Base-by-base conservation (phyloP, 37 sponge, comb jelly and placozoan species). In the Cliona cf. orientalis region DNA sequence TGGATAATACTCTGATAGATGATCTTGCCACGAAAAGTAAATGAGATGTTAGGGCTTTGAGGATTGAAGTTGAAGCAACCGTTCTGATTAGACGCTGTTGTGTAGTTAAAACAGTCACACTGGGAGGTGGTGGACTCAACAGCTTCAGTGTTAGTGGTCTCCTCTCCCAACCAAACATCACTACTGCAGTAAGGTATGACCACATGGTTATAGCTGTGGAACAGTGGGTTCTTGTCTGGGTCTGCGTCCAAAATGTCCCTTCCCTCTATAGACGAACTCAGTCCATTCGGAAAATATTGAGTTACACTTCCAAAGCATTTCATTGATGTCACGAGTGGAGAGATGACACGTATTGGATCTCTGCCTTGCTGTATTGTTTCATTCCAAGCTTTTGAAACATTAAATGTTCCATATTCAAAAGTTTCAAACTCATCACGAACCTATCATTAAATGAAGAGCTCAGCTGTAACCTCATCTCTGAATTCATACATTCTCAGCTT, bases 111-210 rank as follows among this genome's bases (percentile, higher is more conserved):
- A 35, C 85, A 85, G 14, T 57, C 61, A 2, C 57, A 9, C 17
- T 53, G 26, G 2, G 23, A n/a, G 5, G 36, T 2, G 11, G 59
- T 25, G 17, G 25, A 0, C 58, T 4, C 59, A 17, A 69, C 22
- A 7, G 33, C 66, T 41, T 57, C 41, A 23, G 26, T 5, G 0
- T 19, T 34, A 2, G n/a, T n/a, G n/a, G n/a, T n/a, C n/a, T 78
- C 67, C 19, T 53, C 58, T 19, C 71, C 84, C 43, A 81, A 3
- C 91, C 91, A 94, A 44, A 86, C 0, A 53, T 94, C 94, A 41
- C 84, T 83, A 58, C 86, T 87, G 84, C 94, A 94, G 80, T 94
- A 94, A 31, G 94, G 95, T 21, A 95, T 71, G 9, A 95, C 36
- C 25, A 95, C 87, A 53, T 83, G 87, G 40, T 86, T 90, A 58